Evolutionary conservation across 1,140 invertebrate species (phyloP).

Genomic region (Polypedilum pembai): DNA sequence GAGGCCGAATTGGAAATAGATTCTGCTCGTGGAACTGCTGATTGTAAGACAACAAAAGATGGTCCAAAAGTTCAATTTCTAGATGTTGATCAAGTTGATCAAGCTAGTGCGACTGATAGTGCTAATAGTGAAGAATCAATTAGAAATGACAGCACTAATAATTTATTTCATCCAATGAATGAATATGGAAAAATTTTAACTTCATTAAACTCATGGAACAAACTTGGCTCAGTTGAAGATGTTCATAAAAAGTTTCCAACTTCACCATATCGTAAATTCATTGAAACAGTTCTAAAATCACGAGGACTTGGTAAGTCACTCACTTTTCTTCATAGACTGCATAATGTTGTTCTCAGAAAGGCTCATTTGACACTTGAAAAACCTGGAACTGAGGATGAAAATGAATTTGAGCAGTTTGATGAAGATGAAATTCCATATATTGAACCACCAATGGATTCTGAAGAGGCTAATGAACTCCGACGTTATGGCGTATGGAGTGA

Average conservation of each 20-base stretch:
- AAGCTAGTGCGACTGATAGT: constrained; percentile 34
- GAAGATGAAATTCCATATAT: constrained; percentile 38
- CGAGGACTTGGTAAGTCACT: constrained; percentile 72
- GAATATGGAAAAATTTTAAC: not conserved
- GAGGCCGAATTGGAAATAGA: constrained; percentile 41
- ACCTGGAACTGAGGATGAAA: constrained; percentile 38
- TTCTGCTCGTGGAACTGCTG: constrained; percentile 38
- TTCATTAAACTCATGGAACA: not conserved
- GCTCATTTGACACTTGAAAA: constrained; percentile 60
- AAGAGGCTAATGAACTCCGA: constrained; percentile 40
- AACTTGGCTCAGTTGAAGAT: not conserved
- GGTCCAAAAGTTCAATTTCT: constrained; percentile 39
- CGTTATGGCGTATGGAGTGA: constrained; percentile 67
- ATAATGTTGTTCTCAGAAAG: constrained; percentile 57
- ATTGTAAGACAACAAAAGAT: constrained; percentile 32
- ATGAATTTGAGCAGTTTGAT: constrained; percentile 34
- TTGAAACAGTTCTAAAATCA: constrained; percentile 78
- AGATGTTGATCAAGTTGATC: constrained; percentile 35
- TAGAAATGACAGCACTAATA: not conserved
- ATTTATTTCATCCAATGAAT: not conserved
- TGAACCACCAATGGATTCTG: constrained; percentile 40
- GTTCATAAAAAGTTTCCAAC: not conserved
- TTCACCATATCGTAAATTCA: constrained; percentile 54
- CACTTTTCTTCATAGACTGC: constrained; percentile 63
- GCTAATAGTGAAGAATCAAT: constrained; percentile 11